Conservation (phyloP, 2,888 invertebrate species). For the Globia sparganii region DNA sequence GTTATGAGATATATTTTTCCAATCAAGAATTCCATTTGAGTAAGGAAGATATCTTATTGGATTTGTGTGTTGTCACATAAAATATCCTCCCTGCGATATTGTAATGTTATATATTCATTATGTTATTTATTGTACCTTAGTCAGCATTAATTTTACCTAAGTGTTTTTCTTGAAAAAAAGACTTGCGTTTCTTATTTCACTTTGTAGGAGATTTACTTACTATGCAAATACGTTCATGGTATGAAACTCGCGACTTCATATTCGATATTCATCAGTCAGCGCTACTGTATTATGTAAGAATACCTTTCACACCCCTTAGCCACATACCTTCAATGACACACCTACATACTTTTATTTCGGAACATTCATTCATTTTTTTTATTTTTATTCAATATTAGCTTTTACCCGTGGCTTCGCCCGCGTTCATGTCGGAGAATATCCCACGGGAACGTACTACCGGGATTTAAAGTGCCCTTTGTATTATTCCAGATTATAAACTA, state of each 20-base stretch:
- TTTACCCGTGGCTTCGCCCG: too few species aligned
- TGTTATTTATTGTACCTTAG: too few species aligned
- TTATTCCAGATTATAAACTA: too few species aligned
- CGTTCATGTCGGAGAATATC: too few species aligned
- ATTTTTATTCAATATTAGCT: background rate
- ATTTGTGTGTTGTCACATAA: background rate
- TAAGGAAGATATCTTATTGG: slow-evolving; percentile 4
- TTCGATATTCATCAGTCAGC: background rate
- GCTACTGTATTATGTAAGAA: background rate
- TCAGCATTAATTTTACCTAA: background rate
- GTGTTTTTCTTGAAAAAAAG: background rate
- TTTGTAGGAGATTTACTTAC: background rate
- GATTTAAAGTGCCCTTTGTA: too few species aligned
- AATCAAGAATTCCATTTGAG: slow-evolving; percentile 4
- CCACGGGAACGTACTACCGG: too few species aligned
- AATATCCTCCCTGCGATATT: background rate
- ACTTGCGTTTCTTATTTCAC: background rate
- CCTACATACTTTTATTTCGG: background rate
- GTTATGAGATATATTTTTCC: slow-evolving; percentile 11
- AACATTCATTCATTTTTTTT: background rate
- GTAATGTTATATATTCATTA: too few species aligned
- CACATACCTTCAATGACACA: background rate
- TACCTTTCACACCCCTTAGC: background rate
- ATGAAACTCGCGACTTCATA: background rate
- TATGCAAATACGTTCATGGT: background rate